A percentile compares a stretch with the other conserved stretches of the same genome.
Evolutionary conservation across 2,888 invertebrate genomes (phyloP).

Genomic region (Netelia melanura): DNA sequence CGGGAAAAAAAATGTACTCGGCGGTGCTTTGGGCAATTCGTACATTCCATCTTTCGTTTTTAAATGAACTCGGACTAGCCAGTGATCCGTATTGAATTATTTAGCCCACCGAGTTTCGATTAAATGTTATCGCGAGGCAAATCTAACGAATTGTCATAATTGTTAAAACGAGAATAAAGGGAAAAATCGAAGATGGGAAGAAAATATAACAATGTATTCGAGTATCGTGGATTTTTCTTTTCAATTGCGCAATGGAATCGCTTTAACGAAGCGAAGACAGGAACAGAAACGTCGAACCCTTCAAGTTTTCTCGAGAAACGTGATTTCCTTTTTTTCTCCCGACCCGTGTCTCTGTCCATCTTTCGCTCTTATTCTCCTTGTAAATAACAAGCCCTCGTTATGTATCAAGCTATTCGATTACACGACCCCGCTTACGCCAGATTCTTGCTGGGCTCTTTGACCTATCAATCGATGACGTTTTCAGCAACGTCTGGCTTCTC

Average conservation of each 20-base stretch:
- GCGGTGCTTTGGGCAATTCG: background rate
- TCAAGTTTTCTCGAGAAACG: slow-evolving; percentile 14
- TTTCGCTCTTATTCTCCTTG: slow-evolving; percentile 34
- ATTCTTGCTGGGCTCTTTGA: slow-evolving; percentile 26
- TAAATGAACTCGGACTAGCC: background rate
- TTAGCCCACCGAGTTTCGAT: background rate
- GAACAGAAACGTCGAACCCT: slow-evolving; percentile 20
- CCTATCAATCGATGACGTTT: slow-evolving; percentile 64
- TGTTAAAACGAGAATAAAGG: background rate
- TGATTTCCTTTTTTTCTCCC: slow-evolving; percentile 5
- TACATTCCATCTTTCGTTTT: background rate
- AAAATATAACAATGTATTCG: slow-evolving; percentile 26
- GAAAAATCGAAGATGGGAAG: background rate
- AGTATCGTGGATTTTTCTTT: slow-evolving; percentile 1
- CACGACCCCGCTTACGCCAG: slow-evolving; percentile 18
- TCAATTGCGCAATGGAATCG: slow-evolving; percentile 3
- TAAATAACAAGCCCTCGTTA: slow-evolving; percentile 69
- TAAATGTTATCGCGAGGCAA: slow-evolving; percentile 1
- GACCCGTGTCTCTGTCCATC: background rate
- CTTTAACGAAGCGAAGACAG: slow-evolving; percentile 34
- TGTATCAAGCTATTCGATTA: slow-evolving; percentile 66
- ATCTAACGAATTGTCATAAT: slow-evolving; percentile 24
- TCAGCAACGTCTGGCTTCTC: slow-evolving; percentile 43
- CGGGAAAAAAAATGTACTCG: slow-evolving; percentile 36
- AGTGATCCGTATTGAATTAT: background rate